phyloP scores from a whole-genome alignment of 2,113 vertebrate genomes.

The Anolis carolinensis region DNA sequence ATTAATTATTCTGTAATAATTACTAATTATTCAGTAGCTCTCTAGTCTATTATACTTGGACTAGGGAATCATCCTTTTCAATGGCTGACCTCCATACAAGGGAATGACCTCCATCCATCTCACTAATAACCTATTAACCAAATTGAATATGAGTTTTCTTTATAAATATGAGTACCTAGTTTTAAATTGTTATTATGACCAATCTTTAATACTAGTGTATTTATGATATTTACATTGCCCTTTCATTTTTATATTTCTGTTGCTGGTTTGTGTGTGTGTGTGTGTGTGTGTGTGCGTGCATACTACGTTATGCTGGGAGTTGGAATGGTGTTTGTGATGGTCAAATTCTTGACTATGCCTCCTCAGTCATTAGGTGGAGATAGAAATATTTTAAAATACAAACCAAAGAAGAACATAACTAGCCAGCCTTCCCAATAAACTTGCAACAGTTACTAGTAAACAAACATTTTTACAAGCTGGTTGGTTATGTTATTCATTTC shows the following conservation, averaged over 20 bases:
- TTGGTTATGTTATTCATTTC: not conserved
- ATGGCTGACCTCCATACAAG: too few species aligned
- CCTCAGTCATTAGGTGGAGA: not conserved
- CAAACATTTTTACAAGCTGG: not conserved
- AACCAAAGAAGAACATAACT: not conserved
- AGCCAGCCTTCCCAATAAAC: not conserved
- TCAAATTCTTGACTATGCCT: not conserved
- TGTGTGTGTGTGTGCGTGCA: too few species aligned
- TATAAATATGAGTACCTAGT: too few species aligned
- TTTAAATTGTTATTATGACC: too few species aligned
- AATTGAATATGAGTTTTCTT: too few species aligned
- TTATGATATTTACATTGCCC: not conserved
- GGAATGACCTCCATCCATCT: too few species aligned
- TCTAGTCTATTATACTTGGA: too few species aligned
- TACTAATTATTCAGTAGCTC: too few species aligned
- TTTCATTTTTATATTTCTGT: not conserved
- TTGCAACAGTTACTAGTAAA: not conserved
- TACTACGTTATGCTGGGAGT: not conserved
- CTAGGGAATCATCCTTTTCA: too few species aligned
- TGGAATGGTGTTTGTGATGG: not conserved
- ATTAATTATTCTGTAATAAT: not conserved
- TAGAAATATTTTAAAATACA: not conserved
- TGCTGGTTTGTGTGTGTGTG: not conserved
- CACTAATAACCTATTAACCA: too few species aligned
- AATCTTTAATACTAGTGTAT: not conserved